Evolutionary conservation across 92 coral and sea anemone species (phyloP), one percentile per base, ranked within the genome.

Genomic region (Paramuricea clavata): DNA sequence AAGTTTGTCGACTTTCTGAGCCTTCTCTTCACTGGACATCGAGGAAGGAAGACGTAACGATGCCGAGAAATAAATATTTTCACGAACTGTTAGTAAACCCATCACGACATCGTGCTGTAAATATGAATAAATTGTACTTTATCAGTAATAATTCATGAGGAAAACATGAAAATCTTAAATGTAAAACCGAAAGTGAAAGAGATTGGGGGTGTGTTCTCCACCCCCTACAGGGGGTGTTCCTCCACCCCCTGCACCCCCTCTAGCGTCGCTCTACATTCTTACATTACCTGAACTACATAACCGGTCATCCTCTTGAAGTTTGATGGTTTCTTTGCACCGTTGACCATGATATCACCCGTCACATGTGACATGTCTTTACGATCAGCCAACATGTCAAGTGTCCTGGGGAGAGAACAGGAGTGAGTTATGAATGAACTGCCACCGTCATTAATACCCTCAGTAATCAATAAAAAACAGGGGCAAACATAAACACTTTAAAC

Each of bases 211-310:
- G 44, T 39, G 5, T 39, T 39, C 44, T 4, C 44, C 44, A 39
- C 4, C 44, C 10, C 10, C 44, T n/a, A 39, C 44, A 39, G 44
- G 10, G 44, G 44, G 44, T 4, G 44, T n/a, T n/a, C n/a, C n/a
- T n/a, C n/a, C n/a, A n/a, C n/a, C n/a, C n/a, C n/a, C n/a, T n/a
- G n/a, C n/a, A n/a, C n/a, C n/a, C n/a, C n/a, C n/a, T n/a, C n/a
- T n/a, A n/a, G n/a, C n/a, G n/a, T n/a, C n/a, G n/a, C n/a, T n/a
- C n/a, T n/a, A n/a, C n/a, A n/a, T n/a, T n/a, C n/a, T n/a, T n/a
- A n/a, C n/a, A n/a, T n/a, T 81, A 95, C 98, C 98, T 95, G 98
- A 0, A 95, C 98, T 52, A 95, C 98, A 85, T 95, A 95, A 30
- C 98, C 98, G 12, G 98, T 85, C 65, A 89, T 82, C 59, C 98